A percentile compares a stretch with the other conserved stretches of the same genome.
Conservation (phyloP, 2,888 invertebrate species). For the Sycophila texana region DNA sequence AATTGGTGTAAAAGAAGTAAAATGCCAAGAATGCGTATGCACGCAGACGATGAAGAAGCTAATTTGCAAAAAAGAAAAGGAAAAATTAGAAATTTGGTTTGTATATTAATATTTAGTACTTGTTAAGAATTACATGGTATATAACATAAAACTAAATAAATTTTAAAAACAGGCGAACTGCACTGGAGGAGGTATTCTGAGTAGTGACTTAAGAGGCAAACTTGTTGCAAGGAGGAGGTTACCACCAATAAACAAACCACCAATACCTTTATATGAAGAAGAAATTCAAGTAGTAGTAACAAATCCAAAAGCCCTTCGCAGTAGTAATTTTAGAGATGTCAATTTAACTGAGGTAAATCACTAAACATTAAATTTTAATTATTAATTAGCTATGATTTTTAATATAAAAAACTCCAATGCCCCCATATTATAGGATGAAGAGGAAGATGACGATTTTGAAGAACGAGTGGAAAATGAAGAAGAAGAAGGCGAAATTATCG, state of each 20-base stretch:
- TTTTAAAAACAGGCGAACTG: constrained; percentile 40
- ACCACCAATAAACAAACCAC: constrained; percentile 42
- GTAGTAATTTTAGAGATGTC: constrained; percentile 57
- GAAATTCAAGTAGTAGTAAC: constrained; percentile 71
- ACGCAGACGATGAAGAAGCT: constrained; percentile 90
- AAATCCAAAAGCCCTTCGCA: constrained; percentile 61
- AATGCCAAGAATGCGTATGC: constrained; percentile 88
- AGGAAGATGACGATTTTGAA: constrained; percentile 54
- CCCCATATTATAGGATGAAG: constrained; percentile 24
- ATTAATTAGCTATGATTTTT: background rate
- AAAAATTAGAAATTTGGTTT: constrained; percentile 52
- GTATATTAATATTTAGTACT: constrained; percentile 2
- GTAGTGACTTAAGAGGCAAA: constrained; percentile 68
- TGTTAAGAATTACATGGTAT: background rate
- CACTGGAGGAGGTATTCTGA: constrained; percentile 43
- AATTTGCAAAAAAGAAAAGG: constrained; percentile 75
- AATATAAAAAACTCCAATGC: background rate
- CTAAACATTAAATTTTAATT: background rate
- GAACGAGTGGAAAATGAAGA: constrained; percentile 61
- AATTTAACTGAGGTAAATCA: constrained; percentile 62
- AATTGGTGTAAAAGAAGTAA: constrained; percentile 81
- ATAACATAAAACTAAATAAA: constrained; percentile 10
- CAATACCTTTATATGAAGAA: constrained; percentile 62
- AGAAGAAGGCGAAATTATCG: constrained; percentile 60
- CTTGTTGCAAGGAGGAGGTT: constrained; percentile 60